phyloP scores from a whole-genome alignment of 2,888 invertebrate genomes.

The Endotricha flammealis region DNA sequence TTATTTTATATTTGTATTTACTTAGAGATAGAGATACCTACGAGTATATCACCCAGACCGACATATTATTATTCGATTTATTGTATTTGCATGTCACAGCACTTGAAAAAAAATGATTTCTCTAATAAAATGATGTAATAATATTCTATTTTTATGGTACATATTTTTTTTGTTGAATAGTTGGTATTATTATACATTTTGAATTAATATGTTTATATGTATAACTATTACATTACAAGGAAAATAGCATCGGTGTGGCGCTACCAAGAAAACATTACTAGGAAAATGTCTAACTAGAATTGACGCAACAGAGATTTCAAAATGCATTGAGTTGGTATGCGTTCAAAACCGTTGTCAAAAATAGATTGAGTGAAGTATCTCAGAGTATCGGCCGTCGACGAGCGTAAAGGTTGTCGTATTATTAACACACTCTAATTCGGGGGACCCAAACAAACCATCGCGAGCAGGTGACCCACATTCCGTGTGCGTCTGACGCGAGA shows the following conservation, averaged over 20 bases:
- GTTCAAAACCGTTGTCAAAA: conserved; percentile 42
- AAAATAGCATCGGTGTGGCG: background rate
- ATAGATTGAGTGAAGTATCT: conserved; percentile 42
- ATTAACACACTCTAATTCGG: conserved; percentile 71
- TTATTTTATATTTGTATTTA: too few relatives aligned
- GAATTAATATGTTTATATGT: too few relatives aligned
- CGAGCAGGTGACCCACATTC: conserved; percentile 70
- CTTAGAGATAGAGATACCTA: too few relatives aligned
- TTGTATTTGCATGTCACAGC: too few relatives aligned
- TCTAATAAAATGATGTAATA: too few relatives aligned
- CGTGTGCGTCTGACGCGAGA: conserved; percentile 55
- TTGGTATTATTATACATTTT: too few relatives aligned
- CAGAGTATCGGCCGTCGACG: conserved; percentile 25
- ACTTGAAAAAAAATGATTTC: too few relatives aligned
- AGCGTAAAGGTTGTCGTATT: conserved; percentile 67
- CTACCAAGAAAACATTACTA: conserved; percentile 5
- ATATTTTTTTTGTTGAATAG: too few relatives aligned
- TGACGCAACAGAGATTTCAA: conserved; percentile 10
- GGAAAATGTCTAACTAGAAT: conserved; percentile 4
- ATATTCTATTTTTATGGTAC: too few relatives aligned
- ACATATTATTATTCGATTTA: too few relatives aligned
- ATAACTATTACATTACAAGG: too few relatives aligned
- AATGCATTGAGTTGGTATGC: conserved; percentile 39
- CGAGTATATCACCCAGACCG: too few relatives aligned
- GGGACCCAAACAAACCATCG: conserved; percentile 76